phyloP scores from a whole-genome alignment of 2,888 invertebrate genomes.

The Microdon myrmicae region DNA sequence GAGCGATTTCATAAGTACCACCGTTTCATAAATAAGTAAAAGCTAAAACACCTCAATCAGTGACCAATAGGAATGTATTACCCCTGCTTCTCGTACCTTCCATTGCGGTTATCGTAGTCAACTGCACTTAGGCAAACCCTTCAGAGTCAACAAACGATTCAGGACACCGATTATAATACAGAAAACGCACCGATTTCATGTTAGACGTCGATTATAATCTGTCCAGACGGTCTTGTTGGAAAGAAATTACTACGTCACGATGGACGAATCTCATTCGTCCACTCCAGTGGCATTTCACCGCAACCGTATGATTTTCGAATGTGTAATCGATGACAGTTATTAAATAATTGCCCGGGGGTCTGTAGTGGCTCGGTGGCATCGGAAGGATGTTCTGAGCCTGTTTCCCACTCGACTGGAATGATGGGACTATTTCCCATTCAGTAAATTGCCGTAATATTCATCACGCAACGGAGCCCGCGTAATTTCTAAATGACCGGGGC shows the following conservation, averaged over 20 bases:
- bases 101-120: conserved; percentile 9
- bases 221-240: conserved; percentile 4
- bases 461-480: conserved; percentile 45
- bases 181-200: conserved; percentile 26
- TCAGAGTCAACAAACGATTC: conserved; percentile 38
- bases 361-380: conserved; percentile 9
- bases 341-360: conserved; percentile 41
- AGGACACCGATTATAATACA: conserved; percentile 10
- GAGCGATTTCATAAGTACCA: conserved; percentile 9
- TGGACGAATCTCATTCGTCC: conserved; percentile 12
- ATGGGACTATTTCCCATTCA: conserved; percentile 30
- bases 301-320: conserved; percentile 40
- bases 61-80: conserved; percentile 42
- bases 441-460: conserved; percentile 45
- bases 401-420: conserved; percentile 10
- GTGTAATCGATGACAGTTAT: conserved; percentile 52
- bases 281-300: conserved; percentile 41
- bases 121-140: not conserved
- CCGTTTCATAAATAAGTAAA: conserved; percentile 34
- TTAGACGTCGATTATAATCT: conserved; percentile 10
- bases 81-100: too few relatives aligned
- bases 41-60: conserved; percentile 42
- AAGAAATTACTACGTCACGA: conserved; percentile 26
- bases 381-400: conserved; percentile 9
- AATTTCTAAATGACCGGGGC: conserved; percentile 40